phyloP scores from a whole-genome alignment of 2,797 vertebrate genomes.

The Sebastes variabilis region DNA sequence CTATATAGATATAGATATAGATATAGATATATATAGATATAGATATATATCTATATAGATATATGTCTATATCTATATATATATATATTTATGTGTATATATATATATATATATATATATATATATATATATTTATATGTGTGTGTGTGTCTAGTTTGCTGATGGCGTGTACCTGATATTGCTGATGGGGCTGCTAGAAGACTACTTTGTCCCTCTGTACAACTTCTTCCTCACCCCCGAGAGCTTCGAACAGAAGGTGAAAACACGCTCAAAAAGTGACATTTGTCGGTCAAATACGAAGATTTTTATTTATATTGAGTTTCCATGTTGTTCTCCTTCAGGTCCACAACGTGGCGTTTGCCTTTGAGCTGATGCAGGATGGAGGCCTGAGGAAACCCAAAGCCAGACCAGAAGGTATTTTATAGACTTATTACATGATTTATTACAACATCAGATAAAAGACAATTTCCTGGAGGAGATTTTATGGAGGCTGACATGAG shows the following conservation, averaged over 20 bases:
- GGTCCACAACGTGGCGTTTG: constrained; percentile 96
- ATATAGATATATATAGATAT: neutral
- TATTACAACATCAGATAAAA: neutral
- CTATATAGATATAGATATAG: neutral
- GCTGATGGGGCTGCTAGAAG: constrained; percentile 96
- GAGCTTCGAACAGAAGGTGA: constrained; percentile 96
- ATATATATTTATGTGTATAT: neutral
- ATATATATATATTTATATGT: neutral
- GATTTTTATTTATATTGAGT: neutral
- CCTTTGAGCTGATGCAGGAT: constrained; percentile 98
- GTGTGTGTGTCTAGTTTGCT: constrained; percentile 88
- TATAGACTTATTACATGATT: neutral
- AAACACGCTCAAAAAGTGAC: neutral
- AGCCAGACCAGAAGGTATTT: constrained; percentile 95
- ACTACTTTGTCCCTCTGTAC: constrained; percentile 96
- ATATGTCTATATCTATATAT: neutral
- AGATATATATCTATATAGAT: neutral
- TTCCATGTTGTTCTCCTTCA: constrained; percentile 59
- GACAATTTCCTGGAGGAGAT: neutral
- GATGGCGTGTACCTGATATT: constrained; percentile 97
- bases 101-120: neutral
- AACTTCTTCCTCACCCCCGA: constrained; percentile 97
- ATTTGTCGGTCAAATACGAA: neutral
- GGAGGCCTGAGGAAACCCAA: constrained; percentile 96
- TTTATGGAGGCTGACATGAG: neutral